Percentiles rank a stretch among this genome's conserved stretches.
These are phyloP conservation scores for Notothenia coriiceps DNA, from an alignment of 2,113 vertebrate species.

Conservation along the genomic window DNA sequence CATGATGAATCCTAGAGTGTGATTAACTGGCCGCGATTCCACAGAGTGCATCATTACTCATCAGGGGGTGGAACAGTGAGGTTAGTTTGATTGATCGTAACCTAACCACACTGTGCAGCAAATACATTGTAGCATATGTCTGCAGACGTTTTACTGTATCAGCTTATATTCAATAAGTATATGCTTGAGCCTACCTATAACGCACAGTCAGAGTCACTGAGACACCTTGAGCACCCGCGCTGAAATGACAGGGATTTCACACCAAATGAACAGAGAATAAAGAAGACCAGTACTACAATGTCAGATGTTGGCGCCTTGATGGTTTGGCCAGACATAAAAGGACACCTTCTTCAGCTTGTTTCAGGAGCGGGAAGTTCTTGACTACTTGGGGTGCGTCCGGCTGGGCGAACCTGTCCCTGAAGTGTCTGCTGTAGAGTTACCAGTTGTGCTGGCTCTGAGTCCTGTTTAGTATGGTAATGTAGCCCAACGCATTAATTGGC, in stretches of 20 bases:
- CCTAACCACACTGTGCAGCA: conserved; percentile 8
- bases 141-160: not conserved
- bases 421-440: conserved; percentile 71
- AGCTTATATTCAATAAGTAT: conserved; percentile 5
- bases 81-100: conserved; percentile 46
- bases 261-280: conserved; percentile 59
- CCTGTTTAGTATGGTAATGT: conserved; percentile 82
- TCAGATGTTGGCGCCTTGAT: conserved; percentile 52
- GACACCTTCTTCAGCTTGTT: conserved; percentile 53
- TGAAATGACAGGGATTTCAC: conserved; percentile 58
- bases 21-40: conserved; percentile 30
- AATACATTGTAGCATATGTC: conserved; percentile 1
- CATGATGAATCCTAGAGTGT: conserved; percentile 33
- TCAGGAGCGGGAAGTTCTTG: conserved; percentile 51
- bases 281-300: conserved; percentile 40
- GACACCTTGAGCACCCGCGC: conserved; percentile 26
- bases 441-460: conserved; percentile 44
- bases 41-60: conserved; percentile 56
- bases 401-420: conserved; percentile 61
- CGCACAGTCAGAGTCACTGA: conserved; percentile 11
- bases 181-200: not conserved
- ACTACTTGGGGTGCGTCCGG: conserved; percentile 54
- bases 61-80: conserved; percentile 19
- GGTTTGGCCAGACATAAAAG: conserved; percentile 64
- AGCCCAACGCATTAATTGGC: conserved; percentile 78